Evolutionary conservation across 2,888 invertebrate genomes (phyloP).

Genomic region (Callyntrura sp.): DNA sequence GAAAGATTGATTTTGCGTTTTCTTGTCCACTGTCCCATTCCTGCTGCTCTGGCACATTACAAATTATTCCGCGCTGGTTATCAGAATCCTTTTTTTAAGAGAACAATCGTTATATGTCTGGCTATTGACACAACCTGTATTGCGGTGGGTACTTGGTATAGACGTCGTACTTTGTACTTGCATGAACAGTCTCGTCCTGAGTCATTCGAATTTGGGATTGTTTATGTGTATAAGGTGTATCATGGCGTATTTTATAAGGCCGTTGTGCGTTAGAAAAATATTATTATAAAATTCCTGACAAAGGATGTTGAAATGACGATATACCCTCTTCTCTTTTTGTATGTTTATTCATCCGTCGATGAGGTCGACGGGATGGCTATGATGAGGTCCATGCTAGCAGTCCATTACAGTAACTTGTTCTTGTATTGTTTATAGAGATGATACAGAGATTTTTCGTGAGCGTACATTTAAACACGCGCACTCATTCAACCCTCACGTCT

Average conservation of each 20-base stretch:
- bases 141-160: too few species aligned
- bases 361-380: too few species aligned
- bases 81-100: conserved; percentile 50
- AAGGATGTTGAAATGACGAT: background rate
- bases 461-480: conserved; percentile 8
- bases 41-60: conserved; percentile 65
- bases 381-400: conserved; percentile 60
- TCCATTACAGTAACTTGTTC: background rate
- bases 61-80: conserved; percentile 20
- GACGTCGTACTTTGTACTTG: too few species aligned
- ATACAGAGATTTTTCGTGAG: background rate
- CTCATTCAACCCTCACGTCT: conserved; percentile 30
- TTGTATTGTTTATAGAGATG: background rate
- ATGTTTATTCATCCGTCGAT: background rate
- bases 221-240: conserved; percentile 57
- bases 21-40: background rate
- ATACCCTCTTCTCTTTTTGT: background rate
- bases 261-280: conserved; percentile 49
- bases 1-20: background rate
- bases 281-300: conserved; percentile 1
- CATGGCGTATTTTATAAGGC: background rate
- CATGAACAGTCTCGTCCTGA: too few species aligned
- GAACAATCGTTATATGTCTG: conserved; percentile 47
- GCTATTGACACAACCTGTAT: too few species aligned
- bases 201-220: too few species aligned